These are phyloP conservation scores for Drosophila orena DNA, from an alignment of 1,140 invertebrate genomes.

Conservation along the genomic window DNA sequence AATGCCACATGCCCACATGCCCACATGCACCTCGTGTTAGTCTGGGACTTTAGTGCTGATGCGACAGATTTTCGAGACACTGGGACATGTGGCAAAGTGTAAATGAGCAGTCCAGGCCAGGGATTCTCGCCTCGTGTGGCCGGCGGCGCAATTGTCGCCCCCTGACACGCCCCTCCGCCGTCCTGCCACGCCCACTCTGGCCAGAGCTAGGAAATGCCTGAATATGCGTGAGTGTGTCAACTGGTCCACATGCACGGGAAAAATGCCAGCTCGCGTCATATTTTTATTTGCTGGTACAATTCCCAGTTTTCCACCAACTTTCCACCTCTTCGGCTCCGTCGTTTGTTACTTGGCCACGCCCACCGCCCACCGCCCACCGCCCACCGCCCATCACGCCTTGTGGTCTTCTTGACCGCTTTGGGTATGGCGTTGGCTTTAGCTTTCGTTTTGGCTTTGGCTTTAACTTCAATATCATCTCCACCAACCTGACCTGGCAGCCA, in stretches of 20 bases:
- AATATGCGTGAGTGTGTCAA: slow-evolving; percentile 54
- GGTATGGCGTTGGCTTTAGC: slow-evolving; percentile 10
- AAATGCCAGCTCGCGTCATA: slow-evolving; percentile 57
- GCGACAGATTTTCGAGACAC: slow-evolving; percentile 68
- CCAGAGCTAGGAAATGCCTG: slow-evolving; percentile 44
- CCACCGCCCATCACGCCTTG: slow-evolving; percentile 18
- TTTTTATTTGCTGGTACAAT: slow-evolving; percentile 62
- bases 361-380: too few species aligned
- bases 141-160: slow-evolving; percentile 70
- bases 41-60: slow-evolving; percentile 68
- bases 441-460: background rate
- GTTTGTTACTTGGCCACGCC: slow-evolving; percentile 23
- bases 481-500: slow-evolving; percentile 19
- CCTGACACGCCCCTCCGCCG: slow-evolving; percentile 6
- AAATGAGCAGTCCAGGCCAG: slow-evolving; percentile 77
- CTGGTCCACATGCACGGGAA: slow-evolving; percentile 27
- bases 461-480: background rate
- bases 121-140: slow-evolving; percentile 41
- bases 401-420: slow-evolving; percentile 57
- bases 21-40: slow-evolving; percentile 32
- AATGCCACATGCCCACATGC: background rate
- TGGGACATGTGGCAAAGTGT: slow-evolving; percentile 65
- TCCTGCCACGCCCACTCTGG: background rate
- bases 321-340: background rate
- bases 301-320: background rate